Base-by-base conservation (phyloP, 2,797 vertebrate species). In the Amniataba percoides region DNA sequence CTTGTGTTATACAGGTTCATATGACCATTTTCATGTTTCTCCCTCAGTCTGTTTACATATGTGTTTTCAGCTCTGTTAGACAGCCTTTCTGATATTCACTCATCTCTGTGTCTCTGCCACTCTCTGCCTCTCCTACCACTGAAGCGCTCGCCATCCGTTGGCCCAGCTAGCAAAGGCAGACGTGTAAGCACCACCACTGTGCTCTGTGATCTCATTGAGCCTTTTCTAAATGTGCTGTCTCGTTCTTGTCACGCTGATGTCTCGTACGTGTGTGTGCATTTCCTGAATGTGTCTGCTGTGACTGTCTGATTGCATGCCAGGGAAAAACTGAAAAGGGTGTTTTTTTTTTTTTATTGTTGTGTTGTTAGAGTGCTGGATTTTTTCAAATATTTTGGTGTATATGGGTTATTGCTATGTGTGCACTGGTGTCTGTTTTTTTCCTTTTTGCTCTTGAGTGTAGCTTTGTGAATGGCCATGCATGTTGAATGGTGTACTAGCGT, bases 131-230 rank as follows among this genome's bases (percentile, higher is more conserved):
- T 88, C 85, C 81, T 86, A 86, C 89, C 90, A 80, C 87, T 87
- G 86, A 98, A 99, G 98, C 97, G 89, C 89, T 97, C 97, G 94
- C 97, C 97, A 71, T 97, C 97, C 95, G 96, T 97, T 90, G 96
- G 96, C 96, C 96, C 97, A 88, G 93, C 96, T 96, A 97, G 96
- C 96, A 98, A 97, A 98, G 96, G 97, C 97, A 97, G 97, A 98
- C 97, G 97, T 95, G 98, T 99, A 99, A 99, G 98, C 97, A 93
- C 94, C 94, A 91, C 86, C 79, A 61, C 89, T 77, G 81, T 71
- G 39, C 79, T 83, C 66, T 83, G 81, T 81, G 76, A 70, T 45
- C 48, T 75, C 40, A 52, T 45, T 40, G 34, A 71, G 48, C 48
- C 51, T 61, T 31, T 14, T 67, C 13, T 73, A 1, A 75, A 67